These are phyloP conservation scores for Zoanthus sansibaricus DNA, from an alignment of 92 coral and sea anemone species.

Conservation along the genomic window DNA sequence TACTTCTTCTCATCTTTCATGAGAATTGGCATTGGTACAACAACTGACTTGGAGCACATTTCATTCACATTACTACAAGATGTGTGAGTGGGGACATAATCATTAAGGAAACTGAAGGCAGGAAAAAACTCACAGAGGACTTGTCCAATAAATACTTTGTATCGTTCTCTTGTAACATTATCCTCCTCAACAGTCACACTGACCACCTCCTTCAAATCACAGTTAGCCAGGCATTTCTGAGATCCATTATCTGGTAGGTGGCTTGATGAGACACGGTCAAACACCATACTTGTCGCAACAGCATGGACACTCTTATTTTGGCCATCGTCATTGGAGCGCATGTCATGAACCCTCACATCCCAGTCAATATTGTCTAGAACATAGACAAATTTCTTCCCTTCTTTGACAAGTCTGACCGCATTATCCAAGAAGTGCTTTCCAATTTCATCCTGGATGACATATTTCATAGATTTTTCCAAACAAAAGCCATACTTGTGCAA, in stretches of 20 bases:
- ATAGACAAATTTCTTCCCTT: constrained; percentile 60
- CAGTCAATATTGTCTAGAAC: constrained; percentile 67
- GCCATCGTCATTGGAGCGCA: constrained; percentile 60
- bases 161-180: constrained; percentile 55
- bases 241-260: constrained; percentile 60
- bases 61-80: constrained; percentile 51
- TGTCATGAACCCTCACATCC: constrained; percentile 66
- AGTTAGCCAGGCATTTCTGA: constrained; percentile 42
- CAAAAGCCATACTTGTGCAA: constrained; percentile 62
- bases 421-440: constrained; percentile 68
- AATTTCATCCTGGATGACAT: constrained; percentile 62
- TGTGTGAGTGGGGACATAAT: constrained; percentile 45
- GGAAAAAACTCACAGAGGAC: constrained; percentile 53
- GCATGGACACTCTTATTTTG: constrained; percentile 78
- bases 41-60: constrained; percentile 61
- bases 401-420: constrained; percentile 53
- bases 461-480: constrained; percentile 53
- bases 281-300: constrained; percentile 70
- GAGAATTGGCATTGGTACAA: constrained; percentile 70
- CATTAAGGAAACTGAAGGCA: constrained; percentile 53
- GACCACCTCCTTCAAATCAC: constrained; percentile 54
- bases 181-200: constrained; percentile 55
- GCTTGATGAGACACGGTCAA: constrained; percentile 60
- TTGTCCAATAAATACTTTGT: constrained; percentile 65
- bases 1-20: constrained; percentile 75